Base-by-base conservation (phyloP, 1,140 invertebrate species). In the Gonioctena quinquepunctata region DNA sequence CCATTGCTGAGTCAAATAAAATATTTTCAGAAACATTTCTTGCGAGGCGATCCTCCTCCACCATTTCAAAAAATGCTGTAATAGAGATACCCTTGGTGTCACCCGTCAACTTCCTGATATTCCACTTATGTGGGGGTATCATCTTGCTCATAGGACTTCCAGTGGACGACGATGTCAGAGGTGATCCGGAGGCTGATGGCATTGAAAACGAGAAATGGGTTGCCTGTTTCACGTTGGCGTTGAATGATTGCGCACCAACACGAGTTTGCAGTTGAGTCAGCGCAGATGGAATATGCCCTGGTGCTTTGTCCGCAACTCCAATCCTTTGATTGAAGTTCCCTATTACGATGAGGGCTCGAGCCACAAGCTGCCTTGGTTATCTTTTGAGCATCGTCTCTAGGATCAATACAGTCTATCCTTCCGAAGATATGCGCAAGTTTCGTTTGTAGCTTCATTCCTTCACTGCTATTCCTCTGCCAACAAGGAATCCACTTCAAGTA, bases 351-450 rank as follows among this genome's bases (percentile, higher is more conserved):
- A 68, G 26, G 7, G 57, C 28, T 18, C 8, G 11, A n/a, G 54
- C 66, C 13, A 61, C 5, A 7, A 60, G 25, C 57, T 6, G 66
- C 6, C 18, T 60, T 60, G 7, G 18, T 13, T 19, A 23, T 13
- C 16, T 48, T 5, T 52, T 68, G 8, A 11, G 6, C 54, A 13
- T 3, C 22, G 19, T 56, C 25, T 21, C 13, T 48, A 4, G 23
- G 23, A 3, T 23, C 23, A 52, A 70, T 66, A 13, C 50, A 3
- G 52, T 70, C 69, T 3, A 70, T 2, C n/a, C 69, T 11, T 2
- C 23, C 28, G 18, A 70, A 49, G 4, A 70, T 21, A 60, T 66
- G 64, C 3, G 11, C 22, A 3, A 70, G n/a, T 22, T 52, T 70
- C 11, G 50, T 57, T 21, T 66, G 50, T 5, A 66, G 4, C 49